Percentiles rank a stretch among this genome's conserved stretches.
Evolutionary conservation across 1,140 invertebrate genomes (phyloP).

Genomic region (Telenomus remus): DNA sequence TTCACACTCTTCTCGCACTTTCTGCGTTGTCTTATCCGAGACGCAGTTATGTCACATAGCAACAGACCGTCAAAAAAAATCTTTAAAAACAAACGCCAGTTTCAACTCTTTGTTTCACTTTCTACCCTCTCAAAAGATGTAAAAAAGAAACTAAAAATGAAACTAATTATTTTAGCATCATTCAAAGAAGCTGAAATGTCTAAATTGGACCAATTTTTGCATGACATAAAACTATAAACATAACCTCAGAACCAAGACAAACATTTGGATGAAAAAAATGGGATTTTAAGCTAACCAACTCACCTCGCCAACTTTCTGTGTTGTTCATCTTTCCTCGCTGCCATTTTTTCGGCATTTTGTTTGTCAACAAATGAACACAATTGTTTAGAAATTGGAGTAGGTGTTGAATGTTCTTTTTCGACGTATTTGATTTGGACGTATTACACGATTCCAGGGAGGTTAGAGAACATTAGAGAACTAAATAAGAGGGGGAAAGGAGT

Average conservation of each 20-base stretch:
- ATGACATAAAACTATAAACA: constrained; percentile 4
- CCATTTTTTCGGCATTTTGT: constrained; percentile 4
- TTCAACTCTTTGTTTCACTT: neutral
- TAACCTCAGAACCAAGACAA: neutral
- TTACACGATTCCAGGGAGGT: too few relatives aligned
- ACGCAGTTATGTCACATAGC: neutral
- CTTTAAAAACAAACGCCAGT: neutral
- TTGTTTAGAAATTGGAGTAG: too few relatives aligned
- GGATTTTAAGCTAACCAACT: neutral
- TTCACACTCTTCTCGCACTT: neutral
- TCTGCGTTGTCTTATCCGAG: neutral
- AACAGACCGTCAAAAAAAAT: neutral
- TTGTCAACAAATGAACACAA: neutral
- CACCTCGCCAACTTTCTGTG: neutral
- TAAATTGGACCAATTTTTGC: neutral
- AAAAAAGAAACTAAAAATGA: neutral
- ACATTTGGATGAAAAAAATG: neutral
- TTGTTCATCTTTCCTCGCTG: neutral
- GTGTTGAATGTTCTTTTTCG: too few relatives aligned
- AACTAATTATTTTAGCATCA: neutral
- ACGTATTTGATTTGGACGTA: too few relatives aligned
- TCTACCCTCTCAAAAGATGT: too few relatives aligned
- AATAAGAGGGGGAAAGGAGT: too few relatives aligned
- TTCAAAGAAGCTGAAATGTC: neutral
- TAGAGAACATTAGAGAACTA: too few relatives aligned